A percentile compares a stretch with the other conserved stretches of the same genome.
phyloP scores from a whole-genome alignment of 2,797 vertebrate genomes.

The Tenualosa thibaudeaui region DNA sequence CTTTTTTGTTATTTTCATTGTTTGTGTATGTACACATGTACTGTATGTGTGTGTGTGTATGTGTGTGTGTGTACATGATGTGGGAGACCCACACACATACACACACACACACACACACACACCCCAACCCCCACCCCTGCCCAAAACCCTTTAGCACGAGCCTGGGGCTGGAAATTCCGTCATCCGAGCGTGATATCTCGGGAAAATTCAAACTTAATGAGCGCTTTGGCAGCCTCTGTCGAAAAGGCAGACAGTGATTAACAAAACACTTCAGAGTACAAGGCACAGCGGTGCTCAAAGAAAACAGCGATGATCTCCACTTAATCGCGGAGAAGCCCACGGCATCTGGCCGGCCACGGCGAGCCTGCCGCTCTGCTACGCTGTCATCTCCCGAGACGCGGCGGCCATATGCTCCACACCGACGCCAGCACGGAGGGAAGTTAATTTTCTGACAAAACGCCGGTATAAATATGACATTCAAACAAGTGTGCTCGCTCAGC shows the following conservation, averaged over 20 bases:
- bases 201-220: slow-evolving; percentile 97
- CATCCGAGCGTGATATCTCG: slow-evolving; percentile 87
- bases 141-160: slow-evolving; percentile 81
- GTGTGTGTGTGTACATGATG: slow-evolving; percentile 7
- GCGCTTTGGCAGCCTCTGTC: slow-evolving; percentile 98
- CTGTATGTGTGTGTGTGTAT: background rate
- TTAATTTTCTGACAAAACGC: slow-evolving; percentile 99
- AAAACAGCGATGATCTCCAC: slow-evolving; percentile 99
- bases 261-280: slow-evolving; percentile 99
- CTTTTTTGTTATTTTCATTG: background rate
- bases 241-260: slow-evolving; percentile 99
- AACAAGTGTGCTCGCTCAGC: slow-evolving; percentile 99
- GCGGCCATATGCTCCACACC: slow-evolving; percentile 99
- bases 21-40: background rate
- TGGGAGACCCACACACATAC: background rate
- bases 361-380: slow-evolving; percentile 94
- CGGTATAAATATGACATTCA: slow-evolving; percentile 99
- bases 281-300: slow-evolving; percentile 99
- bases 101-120: background rate
- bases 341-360: slow-evolving; percentile 97
- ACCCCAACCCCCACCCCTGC: slow-evolving; percentile 60
- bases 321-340: slow-evolving; percentile 99
- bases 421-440: slow-evolving; percentile 96
- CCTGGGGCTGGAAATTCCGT: slow-evolving; percentile 80
- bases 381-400: slow-evolving; percentile 99